Conservation (phyloP, 2,113 vertebrate genomes). For the Pogona vitticeps region DNA sequence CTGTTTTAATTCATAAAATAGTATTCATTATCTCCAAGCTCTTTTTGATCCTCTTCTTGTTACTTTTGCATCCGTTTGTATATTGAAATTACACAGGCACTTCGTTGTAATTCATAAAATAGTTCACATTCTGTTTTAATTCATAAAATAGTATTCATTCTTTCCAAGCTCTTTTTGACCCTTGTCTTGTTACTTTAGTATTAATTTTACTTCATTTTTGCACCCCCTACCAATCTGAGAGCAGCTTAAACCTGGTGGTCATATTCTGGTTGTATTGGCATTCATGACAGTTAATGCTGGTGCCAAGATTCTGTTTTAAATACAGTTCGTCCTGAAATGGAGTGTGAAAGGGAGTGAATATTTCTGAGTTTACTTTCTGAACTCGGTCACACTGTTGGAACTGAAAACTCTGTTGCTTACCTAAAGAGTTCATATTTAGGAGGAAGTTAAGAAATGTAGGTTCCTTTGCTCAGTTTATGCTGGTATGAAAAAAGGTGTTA, state of each 20-base stretch:
- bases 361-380: not conserved
- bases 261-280: not conserved
- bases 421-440: not conserved
- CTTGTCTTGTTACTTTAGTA: too few relatives aligned
- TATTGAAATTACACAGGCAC: too few relatives aligned
- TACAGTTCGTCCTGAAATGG: not conserved
- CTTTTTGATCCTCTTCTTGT: too few relatives aligned
- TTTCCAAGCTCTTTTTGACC: too few relatives aligned
- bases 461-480: not conserved
- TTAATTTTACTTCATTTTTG: too few relatives aligned
- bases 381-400: not conserved
- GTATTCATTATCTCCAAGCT: too few relatives aligned
- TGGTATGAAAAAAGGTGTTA: not conserved
- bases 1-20: too few relatives aligned
- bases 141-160: too few relatives aligned
- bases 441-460: not conserved
- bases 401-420: not conserved
- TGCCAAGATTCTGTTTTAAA: not conserved
- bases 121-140: too few relatives aligned
- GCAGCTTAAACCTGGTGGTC: not conserved
- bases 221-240: not conserved
- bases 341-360: not conserved
- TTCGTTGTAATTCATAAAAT: too few relatives aligned
- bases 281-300: not conserved
- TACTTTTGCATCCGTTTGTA: too few relatives aligned